Percentiles rank a stretch among this genome's conserved stretches.
phyloP scores from a whole-genome alignment of 2,888 invertebrate genomes.

The Euproctis similis region DNA sequence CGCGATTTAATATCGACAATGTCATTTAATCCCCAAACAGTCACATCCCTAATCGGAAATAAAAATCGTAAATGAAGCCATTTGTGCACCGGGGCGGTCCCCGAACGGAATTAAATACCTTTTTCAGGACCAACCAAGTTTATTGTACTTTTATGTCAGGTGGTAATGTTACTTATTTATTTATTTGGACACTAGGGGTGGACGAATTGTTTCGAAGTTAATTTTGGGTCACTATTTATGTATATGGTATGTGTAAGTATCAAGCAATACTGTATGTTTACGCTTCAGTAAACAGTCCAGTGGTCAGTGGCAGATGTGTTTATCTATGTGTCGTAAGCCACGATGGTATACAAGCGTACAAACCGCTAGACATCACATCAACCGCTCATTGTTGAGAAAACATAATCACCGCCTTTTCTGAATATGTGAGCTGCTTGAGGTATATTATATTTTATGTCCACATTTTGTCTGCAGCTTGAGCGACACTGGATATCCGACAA shows the following conservation, averaged over 20 bases:
- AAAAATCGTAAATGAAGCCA: constrained; percentile 76
- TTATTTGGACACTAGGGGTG: constrained; percentile 20
- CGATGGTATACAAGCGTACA: too few relatives aligned
- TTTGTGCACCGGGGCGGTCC: constrained; percentile 58
- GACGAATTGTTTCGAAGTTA: constrained; percentile 17
- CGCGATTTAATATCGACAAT: constrained; percentile 9
- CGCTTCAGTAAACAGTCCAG: too few relatives aligned
- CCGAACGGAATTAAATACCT: constrained; percentile 68
- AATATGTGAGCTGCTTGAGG: too few relatives aligned
- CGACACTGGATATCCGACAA: too few relatives aligned
- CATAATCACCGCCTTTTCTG: too few relatives aligned
- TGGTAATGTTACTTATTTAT: constrained; percentile 65
- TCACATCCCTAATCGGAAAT: constrained; percentile 56
- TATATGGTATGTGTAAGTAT: constrained; percentile 1
- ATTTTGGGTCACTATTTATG: constrained; percentile 9
- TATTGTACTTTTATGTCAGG: constrained; percentile 73
- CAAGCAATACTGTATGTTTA: not conserved
- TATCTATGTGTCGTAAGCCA: too few relatives aligned
- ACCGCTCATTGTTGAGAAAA: too few relatives aligned
- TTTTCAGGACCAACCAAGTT: constrained; percentile 58
- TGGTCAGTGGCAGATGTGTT: too few relatives aligned
- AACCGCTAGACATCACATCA: too few relatives aligned
- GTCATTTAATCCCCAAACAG: not conserved
- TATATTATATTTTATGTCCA: too few relatives aligned
- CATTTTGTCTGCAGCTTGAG: too few relatives aligned